phyloP scores from a whole-genome alignment of 2,888 invertebrate species.

The Xylota sylvarum region DNA sequence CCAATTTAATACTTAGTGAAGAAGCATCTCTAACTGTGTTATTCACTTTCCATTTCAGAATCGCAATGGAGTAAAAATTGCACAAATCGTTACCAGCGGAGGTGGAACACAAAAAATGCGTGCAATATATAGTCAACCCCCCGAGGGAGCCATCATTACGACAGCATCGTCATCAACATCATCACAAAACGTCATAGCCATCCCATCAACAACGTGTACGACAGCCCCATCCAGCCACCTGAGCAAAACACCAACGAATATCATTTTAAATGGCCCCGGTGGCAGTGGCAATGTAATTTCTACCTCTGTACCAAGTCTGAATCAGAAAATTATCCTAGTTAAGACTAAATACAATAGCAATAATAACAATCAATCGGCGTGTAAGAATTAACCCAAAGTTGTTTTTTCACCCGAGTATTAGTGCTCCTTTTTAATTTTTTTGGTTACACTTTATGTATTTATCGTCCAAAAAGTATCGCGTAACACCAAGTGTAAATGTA shows the following conservation, averaged over 20 bases:
- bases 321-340: slow-evolving; percentile 82
- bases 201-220: slow-evolving; percentile 54
- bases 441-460: slow-evolving; percentile 61
- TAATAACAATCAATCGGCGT: slow-evolving; percentile 70
- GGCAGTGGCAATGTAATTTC: slow-evolving; percentile 67
- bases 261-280: slow-evolving; percentile 62
- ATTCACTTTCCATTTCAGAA: slow-evolving; percentile 48
- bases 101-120: slow-evolving; percentile 76
- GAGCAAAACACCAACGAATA: slow-evolving; percentile 64
- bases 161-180: slow-evolving; percentile 80
- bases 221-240: slow-evolving; percentile 49
- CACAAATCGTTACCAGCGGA: slow-evolving; percentile 76
- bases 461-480: slow-evolving; percentile 54
- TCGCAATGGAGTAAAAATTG: slow-evolving; percentile 78
- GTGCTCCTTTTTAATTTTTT: slow-evolving; percentile 25
- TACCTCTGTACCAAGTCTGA: slow-evolving; percentile 78
- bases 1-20: no score
- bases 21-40: no score
- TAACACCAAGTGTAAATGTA: slow-evolving; percentile 59
- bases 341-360: slow-evolving; percentile 79
- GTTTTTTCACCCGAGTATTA: slow-evolving; percentile 18
- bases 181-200: slow-evolving; percentile 64
- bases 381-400: slow-evolving; percentile 62
- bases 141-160: slow-evolving; percentile 82
- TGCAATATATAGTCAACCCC: slow-evolving; percentile 82